Evolutionary conservation across 2,113 vertebrate species (phyloP).

Genomic region (Pterophyllum scalare): DNA sequence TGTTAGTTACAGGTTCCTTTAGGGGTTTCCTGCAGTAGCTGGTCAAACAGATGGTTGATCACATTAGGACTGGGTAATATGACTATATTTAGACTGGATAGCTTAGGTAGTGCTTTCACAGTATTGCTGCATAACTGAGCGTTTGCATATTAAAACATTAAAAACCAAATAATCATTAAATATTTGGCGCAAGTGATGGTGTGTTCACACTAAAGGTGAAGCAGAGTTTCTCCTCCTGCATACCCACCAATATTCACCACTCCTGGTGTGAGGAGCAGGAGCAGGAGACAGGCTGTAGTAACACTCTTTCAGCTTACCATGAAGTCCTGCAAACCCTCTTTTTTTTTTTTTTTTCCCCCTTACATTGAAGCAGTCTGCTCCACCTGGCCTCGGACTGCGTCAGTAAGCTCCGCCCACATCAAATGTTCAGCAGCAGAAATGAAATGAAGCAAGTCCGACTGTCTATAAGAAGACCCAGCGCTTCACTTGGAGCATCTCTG

Average conservation of each 20-base stretch:
- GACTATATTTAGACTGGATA: not conserved
- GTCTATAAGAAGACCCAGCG: not conserved
- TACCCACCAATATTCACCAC: not conserved
- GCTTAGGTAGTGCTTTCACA: not conserved
- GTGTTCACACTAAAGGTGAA: not conserved
- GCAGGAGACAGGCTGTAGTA: no score
- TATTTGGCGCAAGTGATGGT: not conserved
- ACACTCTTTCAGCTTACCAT: not conserved
- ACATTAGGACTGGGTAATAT: not conserved
- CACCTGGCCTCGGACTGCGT: rapidly evolving
- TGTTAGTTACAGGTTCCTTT: not conserved
- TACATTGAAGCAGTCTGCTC: not conserved
- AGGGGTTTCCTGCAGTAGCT: not conserved
- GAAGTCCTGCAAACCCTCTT: not conserved
- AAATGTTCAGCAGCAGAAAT: rapidly evolving
- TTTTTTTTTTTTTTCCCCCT: no score
- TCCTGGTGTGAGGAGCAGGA: not conserved
- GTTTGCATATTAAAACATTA: not conserved
- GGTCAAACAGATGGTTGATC: not conserved
- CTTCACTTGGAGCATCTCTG: no score
- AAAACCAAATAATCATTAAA: not conserved
- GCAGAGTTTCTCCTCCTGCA: not conserved
- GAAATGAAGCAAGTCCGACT: not conserved
- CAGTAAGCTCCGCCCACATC: not conserved
- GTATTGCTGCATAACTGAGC: not conserved